These are phyloP conservation scores for Drosophila sulfurigaster DNA, from an alignment of 1,140 invertebrate genomes.

Conservation along the genomic window DNA sequence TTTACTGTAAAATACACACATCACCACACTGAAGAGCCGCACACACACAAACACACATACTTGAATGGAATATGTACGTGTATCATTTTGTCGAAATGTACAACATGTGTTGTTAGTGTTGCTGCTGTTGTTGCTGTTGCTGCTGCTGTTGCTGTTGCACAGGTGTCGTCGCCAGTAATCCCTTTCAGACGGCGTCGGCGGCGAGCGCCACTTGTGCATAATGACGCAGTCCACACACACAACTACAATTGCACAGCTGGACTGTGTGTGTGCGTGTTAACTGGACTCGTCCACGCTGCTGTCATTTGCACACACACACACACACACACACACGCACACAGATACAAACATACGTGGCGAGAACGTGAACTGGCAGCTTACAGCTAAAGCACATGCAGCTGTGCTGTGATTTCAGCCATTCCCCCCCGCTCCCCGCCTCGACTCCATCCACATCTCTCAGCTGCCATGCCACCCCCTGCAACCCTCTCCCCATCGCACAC, in stretches of 20 bases:
- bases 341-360: constrained; percentile 19
- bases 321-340: constrained; percentile 42
- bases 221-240: constrained; percentile 71
- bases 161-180: constrained; percentile 81
- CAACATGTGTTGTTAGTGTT: constrained; percentile 35
- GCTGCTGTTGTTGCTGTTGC: constrained; percentile 27
- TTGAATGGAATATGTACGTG: constrained; percentile 14
- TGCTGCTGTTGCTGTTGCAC: constrained; percentile 48
- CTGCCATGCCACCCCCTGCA: constrained; percentile 20
- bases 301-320: constrained; percentile 66
- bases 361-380: constrained; percentile 66
- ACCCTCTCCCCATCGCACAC: neutral
- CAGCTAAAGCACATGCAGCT: constrained; percentile 76
- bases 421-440: neutral
- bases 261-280: constrained; percentile 28
- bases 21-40: constrained; percentile 10
- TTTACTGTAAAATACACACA: constrained; percentile 60
- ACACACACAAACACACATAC: constrained; percentile 20
- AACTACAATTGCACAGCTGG: constrained; percentile 38
- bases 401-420: constrained; percentile 73
- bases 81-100: constrained; percentile 31
- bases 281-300: constrained; percentile 59
- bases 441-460: neutral
- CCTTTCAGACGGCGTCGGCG: constrained; percentile 57
- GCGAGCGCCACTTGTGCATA: constrained; percentile 77